phyloP scores from a whole-genome alignment of 2,113 vertebrate species.

The Nyctereutes procyonoides region DNA sequence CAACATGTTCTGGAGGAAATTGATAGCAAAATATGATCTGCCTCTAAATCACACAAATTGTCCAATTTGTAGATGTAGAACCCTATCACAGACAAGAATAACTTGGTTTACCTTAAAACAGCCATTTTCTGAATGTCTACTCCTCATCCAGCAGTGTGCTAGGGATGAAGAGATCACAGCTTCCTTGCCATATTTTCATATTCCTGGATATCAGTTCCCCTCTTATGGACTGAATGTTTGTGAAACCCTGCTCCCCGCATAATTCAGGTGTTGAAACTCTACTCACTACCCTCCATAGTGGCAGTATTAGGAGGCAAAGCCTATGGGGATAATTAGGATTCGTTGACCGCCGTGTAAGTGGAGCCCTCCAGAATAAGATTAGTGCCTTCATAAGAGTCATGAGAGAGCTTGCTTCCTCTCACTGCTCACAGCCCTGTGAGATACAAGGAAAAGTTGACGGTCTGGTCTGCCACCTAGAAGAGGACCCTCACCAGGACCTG shows the following conservation, averaged over 20 bases:
- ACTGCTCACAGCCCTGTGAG: neutral
- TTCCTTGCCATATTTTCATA: slow-evolving; percentile 23
- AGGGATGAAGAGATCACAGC: neutral
- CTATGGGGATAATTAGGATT: neutral
- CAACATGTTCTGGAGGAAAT: slow-evolving; percentile 1
- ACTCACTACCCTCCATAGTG: neutral
- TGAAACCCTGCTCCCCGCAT: neutral
- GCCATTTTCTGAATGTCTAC: neutral
- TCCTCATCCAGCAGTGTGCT: neutral
- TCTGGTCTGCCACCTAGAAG: neutral
- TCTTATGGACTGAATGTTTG: neutral
- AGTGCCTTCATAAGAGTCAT: neutral
- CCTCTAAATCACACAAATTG: neutral
- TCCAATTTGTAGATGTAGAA: neutral
- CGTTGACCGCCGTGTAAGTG: neutral
- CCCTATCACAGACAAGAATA: neutral
- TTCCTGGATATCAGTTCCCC: neutral
- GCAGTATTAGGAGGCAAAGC: neutral
- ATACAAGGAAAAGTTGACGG: neutral
- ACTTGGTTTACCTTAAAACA: neutral
- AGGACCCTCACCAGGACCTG: neutral
- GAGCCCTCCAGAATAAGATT: neutral
- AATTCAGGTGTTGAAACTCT: neutral
- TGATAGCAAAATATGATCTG: neutral
- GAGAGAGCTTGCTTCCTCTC: neutral